These are phyloP conservation scores for Leptura quadrifasciata DNA, from an alignment of 2,888 invertebrate genomes.

Conservation along the genomic window DNA sequence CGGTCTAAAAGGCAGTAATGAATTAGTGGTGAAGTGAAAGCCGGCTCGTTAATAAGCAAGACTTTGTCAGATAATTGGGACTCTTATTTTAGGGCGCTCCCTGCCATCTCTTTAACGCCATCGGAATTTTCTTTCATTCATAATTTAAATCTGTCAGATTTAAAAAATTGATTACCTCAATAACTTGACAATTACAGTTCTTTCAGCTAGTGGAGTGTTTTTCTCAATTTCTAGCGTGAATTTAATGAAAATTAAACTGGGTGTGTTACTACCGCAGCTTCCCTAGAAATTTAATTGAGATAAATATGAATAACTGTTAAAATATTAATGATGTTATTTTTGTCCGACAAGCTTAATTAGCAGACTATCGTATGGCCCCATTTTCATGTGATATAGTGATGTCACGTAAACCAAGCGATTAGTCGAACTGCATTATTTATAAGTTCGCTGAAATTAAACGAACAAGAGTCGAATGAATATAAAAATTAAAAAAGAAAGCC, in stretches of 20 bases:
- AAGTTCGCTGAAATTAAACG: too few relatives aligned
- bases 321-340: too few relatives aligned
- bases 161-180: background rate
- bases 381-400: too few relatives aligned
- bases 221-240: background rate
- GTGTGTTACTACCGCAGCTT: background rate
- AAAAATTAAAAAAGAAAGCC: too few relatives aligned
- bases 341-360: too few relatives aligned
- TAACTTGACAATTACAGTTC: background rate
- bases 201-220: constrained; percentile 12
- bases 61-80: constrained; percentile 43
- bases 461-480: too few relatives aligned
- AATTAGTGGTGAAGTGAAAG: constrained; percentile 36
- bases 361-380: too few relatives aligned
- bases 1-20: constrained; percentile 38
- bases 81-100: constrained; percentile 18
- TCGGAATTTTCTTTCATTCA: constrained; percentile 8
- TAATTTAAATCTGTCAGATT: constrained; percentile 13
- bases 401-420: too few relatives aligned
- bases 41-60: constrained; percentile 55
- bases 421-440: too few relatives aligned
- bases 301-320: too few relatives aligned
- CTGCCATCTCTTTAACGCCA: constrained; percentile 20
- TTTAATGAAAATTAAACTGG: background rate
- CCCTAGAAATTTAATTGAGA: too few relatives aligned